Evolutionary conservation across 2,797 vertebrate species (phyloP).

Genomic region (Leucoraja ocellata): DNA sequence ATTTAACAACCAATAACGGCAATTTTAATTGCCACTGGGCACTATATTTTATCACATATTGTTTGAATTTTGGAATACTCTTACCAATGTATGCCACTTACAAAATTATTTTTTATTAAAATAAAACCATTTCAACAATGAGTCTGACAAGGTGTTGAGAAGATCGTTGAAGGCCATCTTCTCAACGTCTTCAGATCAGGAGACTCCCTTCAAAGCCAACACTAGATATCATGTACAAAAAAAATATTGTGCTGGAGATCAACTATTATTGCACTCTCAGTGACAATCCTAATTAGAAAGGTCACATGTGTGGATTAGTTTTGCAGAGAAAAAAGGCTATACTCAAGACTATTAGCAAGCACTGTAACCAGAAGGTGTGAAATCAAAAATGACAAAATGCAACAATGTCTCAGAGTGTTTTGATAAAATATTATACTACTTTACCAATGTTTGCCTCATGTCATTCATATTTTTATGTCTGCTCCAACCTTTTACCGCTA

Average conservation of each 20-base stretch:
- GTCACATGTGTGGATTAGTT: not conserved
- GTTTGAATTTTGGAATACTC: not conserved
- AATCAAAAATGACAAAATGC: slow-evolving; percentile 7
- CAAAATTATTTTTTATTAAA: not conserved
- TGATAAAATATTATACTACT: not conserved
- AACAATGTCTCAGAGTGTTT: not conserved
- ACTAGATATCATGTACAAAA: slow-evolving; percentile 7
- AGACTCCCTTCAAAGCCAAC: slow-evolving; percentile 17
- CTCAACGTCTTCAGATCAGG: slow-evolving; percentile 8
- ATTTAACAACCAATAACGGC: not conserved
- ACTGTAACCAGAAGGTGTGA: not conserved
- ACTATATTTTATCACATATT: not conserved
- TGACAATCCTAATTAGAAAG: not conserved
- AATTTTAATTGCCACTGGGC: not conserved
- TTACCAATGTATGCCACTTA: not conserved
- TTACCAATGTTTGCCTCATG: not conserved
- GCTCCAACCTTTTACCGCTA: not conserved
- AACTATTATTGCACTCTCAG: not conserved
- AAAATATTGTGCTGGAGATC: not conserved
- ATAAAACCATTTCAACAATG: not conserved
- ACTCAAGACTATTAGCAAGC: not conserved
- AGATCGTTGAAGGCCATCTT: not conserved
- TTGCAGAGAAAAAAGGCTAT: not conserved
- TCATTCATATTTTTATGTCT: not conserved
- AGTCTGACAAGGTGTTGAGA: too few species aligned